phyloP scores from a whole-genome alignment of 2,888 invertebrate genomes.

The Allophyes oxyacanthae region DNA sequence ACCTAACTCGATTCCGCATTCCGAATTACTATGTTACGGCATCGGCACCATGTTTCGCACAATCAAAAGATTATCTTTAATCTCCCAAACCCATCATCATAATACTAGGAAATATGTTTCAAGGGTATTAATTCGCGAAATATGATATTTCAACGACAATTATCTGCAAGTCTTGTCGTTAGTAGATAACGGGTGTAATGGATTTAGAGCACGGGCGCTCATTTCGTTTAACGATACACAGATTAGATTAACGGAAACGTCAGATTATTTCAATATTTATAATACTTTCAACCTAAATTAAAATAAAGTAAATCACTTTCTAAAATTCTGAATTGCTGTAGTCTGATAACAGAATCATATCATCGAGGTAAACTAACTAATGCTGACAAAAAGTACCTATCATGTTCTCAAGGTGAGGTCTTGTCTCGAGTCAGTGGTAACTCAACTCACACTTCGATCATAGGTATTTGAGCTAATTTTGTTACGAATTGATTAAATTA shows the following conservation, averaged over 20 bases:
- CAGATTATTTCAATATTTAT: slow-evolving; percentile 39
- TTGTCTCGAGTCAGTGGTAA: neutral
- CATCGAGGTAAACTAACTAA: neutral
- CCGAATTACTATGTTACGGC: slow-evolving; percentile 36
- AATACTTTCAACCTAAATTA: slow-evolving; percentile 33
- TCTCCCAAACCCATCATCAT: slow-evolving; percentile 38
- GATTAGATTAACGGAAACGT: slow-evolving; percentile 72
- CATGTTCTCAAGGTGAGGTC: neutral
- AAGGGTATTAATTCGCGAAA: slow-evolving; percentile 50
- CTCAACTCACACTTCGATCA: neutral
- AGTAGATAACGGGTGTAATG: slow-evolving; percentile 25
- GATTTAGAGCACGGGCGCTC: slow-evolving; percentile 33
- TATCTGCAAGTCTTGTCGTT: slow-evolving; percentile 30
- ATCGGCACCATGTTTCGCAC: slow-evolving; percentile 21
- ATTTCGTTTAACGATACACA: slow-evolving; percentile 61
- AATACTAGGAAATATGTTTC: slow-evolving; percentile 47
- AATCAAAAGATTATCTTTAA: slow-evolving; percentile 38
- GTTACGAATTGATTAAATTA: slow-evolving; percentile 22
- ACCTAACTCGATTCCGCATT: slow-evolving; percentile 13
- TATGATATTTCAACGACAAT: slow-evolving; percentile 28
- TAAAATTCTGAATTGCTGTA: neutral
- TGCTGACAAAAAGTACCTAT: neutral
- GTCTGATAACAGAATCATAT: neutral
- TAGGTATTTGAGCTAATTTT: slow-evolving; percentile 26
- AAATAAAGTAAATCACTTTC: slow-evolving; percentile 22